Percentiles rank a stretch among this genome's conserved stretches.
Conservation (phyloP, 53 echinoderm and acorn worm genomes). For the Echinometra lucunter region DNA sequence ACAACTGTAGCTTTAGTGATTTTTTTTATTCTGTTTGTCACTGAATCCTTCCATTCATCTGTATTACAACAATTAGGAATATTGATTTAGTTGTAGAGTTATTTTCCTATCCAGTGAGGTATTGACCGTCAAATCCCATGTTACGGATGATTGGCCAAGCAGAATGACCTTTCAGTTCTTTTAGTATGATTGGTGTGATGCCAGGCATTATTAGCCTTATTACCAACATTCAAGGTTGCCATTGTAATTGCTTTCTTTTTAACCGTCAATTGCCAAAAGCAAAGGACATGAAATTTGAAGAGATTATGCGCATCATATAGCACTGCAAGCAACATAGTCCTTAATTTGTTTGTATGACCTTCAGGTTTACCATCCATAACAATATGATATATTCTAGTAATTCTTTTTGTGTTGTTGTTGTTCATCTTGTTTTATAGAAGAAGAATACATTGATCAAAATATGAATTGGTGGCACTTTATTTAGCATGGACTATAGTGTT, state of each 20-base stretch:
- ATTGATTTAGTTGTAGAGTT: background rate
- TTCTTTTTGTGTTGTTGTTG: background rate
- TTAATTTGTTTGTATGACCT: background rate
- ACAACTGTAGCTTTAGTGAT: background rate
- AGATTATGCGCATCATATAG: background rate
- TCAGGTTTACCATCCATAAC: background rate
- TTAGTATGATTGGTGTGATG: background rate
- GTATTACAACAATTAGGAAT: background rate
- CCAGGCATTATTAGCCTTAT: background rate
- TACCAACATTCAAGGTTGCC: background rate
- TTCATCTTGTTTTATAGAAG: background rate
- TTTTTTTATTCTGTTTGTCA: background rate
- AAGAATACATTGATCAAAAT: background rate
- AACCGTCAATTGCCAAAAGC: background rate
- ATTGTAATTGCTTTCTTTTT: background rate
- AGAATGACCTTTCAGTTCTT: background rate
- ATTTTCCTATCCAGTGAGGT: background rate
- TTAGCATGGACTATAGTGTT: too few relatives aligned
- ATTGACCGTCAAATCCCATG: background rate
- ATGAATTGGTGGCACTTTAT: background rate
- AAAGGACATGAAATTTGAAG: background rate
- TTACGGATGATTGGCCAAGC: background rate
- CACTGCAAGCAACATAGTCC: background rate
- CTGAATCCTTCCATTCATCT: too few relatives aligned
- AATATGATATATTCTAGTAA: background rate